Percentiles rank a stretch among this genome's conserved stretches.
phyloP scores from a whole-genome alignment of 2,797 vertebrate species.

The Peromyscus melanophrys region DNA sequence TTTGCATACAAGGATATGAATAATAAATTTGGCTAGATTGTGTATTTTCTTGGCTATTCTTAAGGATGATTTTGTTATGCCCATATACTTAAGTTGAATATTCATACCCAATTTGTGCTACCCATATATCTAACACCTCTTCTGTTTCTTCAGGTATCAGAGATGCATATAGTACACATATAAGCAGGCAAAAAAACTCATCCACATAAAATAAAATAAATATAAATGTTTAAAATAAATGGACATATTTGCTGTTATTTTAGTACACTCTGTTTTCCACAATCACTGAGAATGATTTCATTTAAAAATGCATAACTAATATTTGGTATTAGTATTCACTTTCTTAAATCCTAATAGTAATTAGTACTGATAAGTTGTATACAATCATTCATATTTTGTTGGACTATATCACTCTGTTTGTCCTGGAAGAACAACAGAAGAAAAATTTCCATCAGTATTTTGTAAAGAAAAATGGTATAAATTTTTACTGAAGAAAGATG shows the following conservation, averaged over 20 bases:
- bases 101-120: not conserved
- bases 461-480: not conserved
- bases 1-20: not conserved
- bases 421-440: not conserved
- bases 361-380: not conserved
- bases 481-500: not conserved
- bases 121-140: not conserved
- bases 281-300: not conserved
- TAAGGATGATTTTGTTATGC: not conserved
- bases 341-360: slow-evolving; percentile 18
- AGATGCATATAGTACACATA: not conserved
- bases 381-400: not conserved
- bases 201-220: not conserved
- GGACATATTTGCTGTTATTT: not conserved
- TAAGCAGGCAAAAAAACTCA: not conserved
- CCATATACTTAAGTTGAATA: not conserved
- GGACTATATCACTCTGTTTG: slow-evolving; percentile 14
- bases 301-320: not conserved
- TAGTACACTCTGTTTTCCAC: not conserved
- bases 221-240: not conserved
- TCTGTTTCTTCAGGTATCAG: not conserved
- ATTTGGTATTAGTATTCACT: not conserved
- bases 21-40: not conserved
- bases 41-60: not conserved
- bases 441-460: slow-evolving; percentile 6